Conservation (phyloP, 64 coral and sea anemone genomes). For the Exaiptasia diaphana region DNA sequence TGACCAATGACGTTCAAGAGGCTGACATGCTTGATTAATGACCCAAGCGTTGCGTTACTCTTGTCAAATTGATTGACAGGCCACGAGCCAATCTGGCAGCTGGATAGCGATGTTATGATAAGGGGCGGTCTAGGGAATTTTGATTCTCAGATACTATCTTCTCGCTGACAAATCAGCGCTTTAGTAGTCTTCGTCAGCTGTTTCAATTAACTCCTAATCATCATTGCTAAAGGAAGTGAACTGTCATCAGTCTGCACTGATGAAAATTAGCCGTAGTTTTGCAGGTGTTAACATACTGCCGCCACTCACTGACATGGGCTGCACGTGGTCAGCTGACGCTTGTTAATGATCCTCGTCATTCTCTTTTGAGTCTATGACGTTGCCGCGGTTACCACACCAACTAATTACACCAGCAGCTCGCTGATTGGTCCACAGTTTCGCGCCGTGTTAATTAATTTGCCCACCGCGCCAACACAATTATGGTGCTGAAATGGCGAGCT, state of each 20-base stretch:
- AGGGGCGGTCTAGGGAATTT: slow-evolving; percentile 87
- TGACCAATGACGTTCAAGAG: slow-evolving; percentile 64
- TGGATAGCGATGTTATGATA: slow-evolving; percentile 82
- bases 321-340: slow-evolving; percentile 82
- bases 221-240: slow-evolving; percentile 92
- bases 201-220: slow-evolving; percentile 99
- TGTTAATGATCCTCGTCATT: slow-evolving; percentile 63
- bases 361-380: slow-evolving; percentile 39
- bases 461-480: slow-evolving; percentile 62
- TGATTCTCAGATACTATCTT: slow-evolving; percentile 97
- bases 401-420: slow-evolving; percentile 41
- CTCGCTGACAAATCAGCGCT: slow-evolving; percentile 90
- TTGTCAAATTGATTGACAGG: slow-evolving; percentile 96
- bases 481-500: slow-evolving; percentile 36
- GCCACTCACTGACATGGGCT: slow-evolving; percentile 36
- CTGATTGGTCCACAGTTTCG: slow-evolving; percentile 33
- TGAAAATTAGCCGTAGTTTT: slow-evolving; percentile 87
- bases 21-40: slow-evolving; percentile 88
- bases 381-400: slow-evolving; percentile 41
- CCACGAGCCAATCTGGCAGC: slow-evolving; percentile 80
- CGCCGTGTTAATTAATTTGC: slow-evolving; percentile 53
- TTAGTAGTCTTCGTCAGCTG: slow-evolving; percentile 88
- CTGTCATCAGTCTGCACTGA: slow-evolving; percentile 80
- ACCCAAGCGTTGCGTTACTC: slow-evolving; percentile 83
- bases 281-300: slow-evolving; percentile 79